phyloP scores from a whole-genome alignment of 2,797 vertebrate genomes.

The Sus cebifrons region DNA sequence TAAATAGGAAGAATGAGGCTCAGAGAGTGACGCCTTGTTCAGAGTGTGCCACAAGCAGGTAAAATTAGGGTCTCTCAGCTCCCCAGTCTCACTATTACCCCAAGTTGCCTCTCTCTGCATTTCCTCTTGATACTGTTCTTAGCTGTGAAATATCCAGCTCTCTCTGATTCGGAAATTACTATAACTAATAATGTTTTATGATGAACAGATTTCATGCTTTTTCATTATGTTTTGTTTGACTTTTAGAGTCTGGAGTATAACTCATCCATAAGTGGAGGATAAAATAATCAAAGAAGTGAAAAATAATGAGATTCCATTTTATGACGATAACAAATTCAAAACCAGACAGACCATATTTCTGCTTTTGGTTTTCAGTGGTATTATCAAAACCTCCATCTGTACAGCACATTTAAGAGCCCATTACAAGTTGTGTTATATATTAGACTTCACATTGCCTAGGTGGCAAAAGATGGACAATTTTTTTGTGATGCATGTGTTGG shows the following conservation, averaged over 20 bases:
- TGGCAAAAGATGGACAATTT: constrained; percentile 35
- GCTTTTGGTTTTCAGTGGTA: constrained; percentile 27
- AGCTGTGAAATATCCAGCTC: constrained; percentile 14
- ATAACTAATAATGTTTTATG: constrained; percentile 58
- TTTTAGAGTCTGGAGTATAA: constrained; percentile 63
- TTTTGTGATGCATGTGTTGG: constrained; percentile 41
- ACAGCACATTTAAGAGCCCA: not conserved
- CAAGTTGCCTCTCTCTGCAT: not conserved
- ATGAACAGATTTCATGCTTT: constrained; percentile 70
- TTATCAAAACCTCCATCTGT: constrained; percentile 61
- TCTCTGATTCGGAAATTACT: constrained; percentile 63
- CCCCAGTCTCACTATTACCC: not conserved
- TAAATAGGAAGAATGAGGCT: not conserved
- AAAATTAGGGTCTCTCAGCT: not conserved
- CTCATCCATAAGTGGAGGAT: constrained; percentile 55
- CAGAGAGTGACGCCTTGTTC: not conserved
- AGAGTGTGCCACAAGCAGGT: not conserved
- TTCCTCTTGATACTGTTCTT: not conserved
- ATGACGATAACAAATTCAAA: constrained; percentile 70
- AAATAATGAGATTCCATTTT: constrained; percentile 69
- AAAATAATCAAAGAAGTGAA: constrained; percentile 72
- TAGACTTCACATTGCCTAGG: constrained; percentile 56
- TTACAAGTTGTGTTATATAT: constrained; percentile 59
- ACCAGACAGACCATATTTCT: constrained; percentile 53
- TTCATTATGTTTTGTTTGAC: constrained; percentile 53